Conservation (phyloP, 2,797 vertebrate genomes). For the Acanthornis magna region DNA sequence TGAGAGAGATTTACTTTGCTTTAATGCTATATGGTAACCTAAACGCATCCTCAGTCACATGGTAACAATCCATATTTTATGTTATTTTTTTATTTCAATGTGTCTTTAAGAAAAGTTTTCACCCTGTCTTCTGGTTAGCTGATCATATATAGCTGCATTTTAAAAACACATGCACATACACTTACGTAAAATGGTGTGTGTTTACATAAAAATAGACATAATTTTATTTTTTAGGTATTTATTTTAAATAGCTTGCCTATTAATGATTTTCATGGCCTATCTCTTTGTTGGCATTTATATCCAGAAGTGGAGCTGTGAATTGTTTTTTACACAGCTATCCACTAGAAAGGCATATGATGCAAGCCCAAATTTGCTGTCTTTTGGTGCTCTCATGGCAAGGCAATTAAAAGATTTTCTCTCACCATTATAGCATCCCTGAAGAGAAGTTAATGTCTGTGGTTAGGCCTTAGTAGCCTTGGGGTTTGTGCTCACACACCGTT, state of each 20-base stretch:
- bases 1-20: background rate
- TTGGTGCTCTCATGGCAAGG: background rate
- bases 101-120: background rate
- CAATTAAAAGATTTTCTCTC: background rate
- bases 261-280: background rate
- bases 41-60: background rate
- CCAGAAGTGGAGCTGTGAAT: background rate
- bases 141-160: background rate
- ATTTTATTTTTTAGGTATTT: background rate
- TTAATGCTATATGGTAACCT: background rate
- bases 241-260: background rate
- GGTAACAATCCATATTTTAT: background rate
- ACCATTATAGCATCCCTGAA: background rate
- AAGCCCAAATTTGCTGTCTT: background rate
- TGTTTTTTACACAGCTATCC: background rate
- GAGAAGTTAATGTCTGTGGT: background rate
- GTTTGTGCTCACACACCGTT: background rate
- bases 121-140: background rate
- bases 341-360: background rate
- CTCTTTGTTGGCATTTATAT: background rate
- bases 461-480: background rate
- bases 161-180: rapidly evolving
- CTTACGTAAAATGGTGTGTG: background rate
- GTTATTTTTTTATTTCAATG: background rate
- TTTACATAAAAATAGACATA: background rate